Evolutionary conservation across 2,888 invertebrate species (phyloP), one percentile per base, ranked within the genome.

Genomic region (Tenthredo distinguenda): DNA sequence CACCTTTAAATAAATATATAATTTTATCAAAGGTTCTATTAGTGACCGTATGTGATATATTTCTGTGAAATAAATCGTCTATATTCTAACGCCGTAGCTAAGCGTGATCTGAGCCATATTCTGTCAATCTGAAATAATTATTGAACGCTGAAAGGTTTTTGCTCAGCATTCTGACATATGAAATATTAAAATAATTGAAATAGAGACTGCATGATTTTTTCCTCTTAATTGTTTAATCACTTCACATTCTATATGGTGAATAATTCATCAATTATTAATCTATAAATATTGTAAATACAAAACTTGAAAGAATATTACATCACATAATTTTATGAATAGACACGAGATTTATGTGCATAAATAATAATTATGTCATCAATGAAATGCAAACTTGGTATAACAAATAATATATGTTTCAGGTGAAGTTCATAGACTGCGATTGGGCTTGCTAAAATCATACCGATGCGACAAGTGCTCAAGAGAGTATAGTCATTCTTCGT

Each of bases 401-500:
- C 43, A 26, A 40, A 62, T 65, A 37, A 82, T 82, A 82, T 82
- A 65, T 82, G 81, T 82, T 82, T 82, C 81, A 82, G 81, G 65
- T 82, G 62, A 37, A 55, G 9, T 55, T 55, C 55, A n/a, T 77
- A 77, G 77, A 50, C 34, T 15, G 34, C 58, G 43, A 81, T 81
- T 40, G 62, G 47, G 40, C 43, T 9, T 26, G 58, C 10, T 37
- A 37, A 81, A 81, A 55, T 62, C 62, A 43, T 65, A 62, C 65
- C 62, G 40, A 65, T 82, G 81, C 81, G 43, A 65, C 37, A 82
- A 34, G 65, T 89, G 89, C 86, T 87, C 86, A 40, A 87, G 88
- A 55, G 85, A 86, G 77, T 89, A 89, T 84, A 85, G 88, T 34
- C 87, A 88, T 50, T 84, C 84, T 47, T 90, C 90, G 76, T 90